Conservation (phyloP, 2,888 invertebrate species). For the Acronicta psi region DNA sequence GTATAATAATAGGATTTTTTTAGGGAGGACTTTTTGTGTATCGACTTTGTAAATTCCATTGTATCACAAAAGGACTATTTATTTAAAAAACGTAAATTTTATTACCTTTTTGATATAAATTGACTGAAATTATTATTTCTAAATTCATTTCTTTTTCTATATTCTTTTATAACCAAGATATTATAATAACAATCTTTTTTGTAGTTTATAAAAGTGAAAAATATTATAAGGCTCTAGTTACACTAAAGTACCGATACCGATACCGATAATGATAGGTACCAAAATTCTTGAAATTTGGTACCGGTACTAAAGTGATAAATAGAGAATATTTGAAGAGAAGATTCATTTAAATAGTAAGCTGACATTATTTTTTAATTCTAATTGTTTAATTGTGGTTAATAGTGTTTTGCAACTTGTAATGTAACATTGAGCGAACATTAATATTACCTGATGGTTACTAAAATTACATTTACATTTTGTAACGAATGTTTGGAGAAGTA, state of each 20-base stretch:
- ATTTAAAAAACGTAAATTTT: too few species aligned
- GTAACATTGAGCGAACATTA: not conserved
- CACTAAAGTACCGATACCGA: constrained; percentile 15
- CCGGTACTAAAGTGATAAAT: not conserved
- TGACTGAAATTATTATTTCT: constrained; percentile 4
- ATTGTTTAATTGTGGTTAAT: constrained; percentile 29
- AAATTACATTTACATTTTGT: too few species aligned
- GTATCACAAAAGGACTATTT: too few species aligned
- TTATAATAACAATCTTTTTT: not conserved
- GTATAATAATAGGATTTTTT: too few species aligned
- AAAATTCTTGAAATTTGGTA: not conserved
- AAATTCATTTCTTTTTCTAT: not conserved
- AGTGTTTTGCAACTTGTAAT: constrained; percentile 9
- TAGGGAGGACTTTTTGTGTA: too few species aligned
- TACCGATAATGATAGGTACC: too few species aligned
- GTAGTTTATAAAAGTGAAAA: not conserved
- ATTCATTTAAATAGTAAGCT: constrained; percentile 41
- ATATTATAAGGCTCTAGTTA: constrained; percentile 3
- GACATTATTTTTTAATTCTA: constrained; percentile 39
- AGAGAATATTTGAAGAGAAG: constrained; percentile 1
- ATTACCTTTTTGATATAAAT: not conserved
- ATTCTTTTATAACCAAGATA: constrained; percentile 6
- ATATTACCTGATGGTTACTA: too few species aligned
- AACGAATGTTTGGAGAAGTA: too few species aligned
- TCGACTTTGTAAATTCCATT: too few species aligned